Base-by-base conservation (phyloP, 2,888 invertebrate species). In the Eledona agricola region DNA sequence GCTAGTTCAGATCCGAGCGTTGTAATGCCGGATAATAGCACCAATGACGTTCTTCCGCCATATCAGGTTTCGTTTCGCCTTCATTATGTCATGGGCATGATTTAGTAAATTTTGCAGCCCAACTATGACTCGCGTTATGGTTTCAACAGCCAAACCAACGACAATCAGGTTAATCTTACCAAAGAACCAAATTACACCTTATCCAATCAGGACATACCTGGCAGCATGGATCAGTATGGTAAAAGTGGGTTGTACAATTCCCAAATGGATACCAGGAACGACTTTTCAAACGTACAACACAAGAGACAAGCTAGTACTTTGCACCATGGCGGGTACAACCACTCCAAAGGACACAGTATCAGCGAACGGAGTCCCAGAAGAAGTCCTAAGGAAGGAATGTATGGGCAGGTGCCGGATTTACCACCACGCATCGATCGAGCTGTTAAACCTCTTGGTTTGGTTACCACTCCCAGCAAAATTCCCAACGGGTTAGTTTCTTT, bases 1-100 rank as follows among this genome's bases (percentile, higher is more conserved):
- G 90, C 93, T 26, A 94, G 93, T 55, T 95, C 94, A 34, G 96
- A 96, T 79, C 96, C 95, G 32, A 95, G 94, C 72, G 91, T 96
- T 70, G 94, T 94, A 59, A 94, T 95, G 62, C 92, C 92, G 72
- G 93, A 94, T 72, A 92, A 92, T 73, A 81, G 80, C 72, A 80
- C 84, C 63, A 83, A 85, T 34, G 86, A 84, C 62, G 81, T 87
- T 23, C 90, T 95, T 57, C 94, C 94, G 52, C 93, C 93, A 61
- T 94, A 95, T 75, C 88, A 91, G 80, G 88, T 88, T 82, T 79
- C 82, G 6, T 19, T 10, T n/a, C n/a, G 12, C 34, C 4, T 19
- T 5, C 4, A 19, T 3, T 7, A 6, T 45, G 7, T 17, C 32
- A 22, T 11, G 13, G 23, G 12, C 13, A 10, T 50, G 3, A 19